These are phyloP conservation scores for Myioborus melanocephalus DNA, from an alignment of 2,797 vertebrate species.

Conservation along the genomic window DNA sequence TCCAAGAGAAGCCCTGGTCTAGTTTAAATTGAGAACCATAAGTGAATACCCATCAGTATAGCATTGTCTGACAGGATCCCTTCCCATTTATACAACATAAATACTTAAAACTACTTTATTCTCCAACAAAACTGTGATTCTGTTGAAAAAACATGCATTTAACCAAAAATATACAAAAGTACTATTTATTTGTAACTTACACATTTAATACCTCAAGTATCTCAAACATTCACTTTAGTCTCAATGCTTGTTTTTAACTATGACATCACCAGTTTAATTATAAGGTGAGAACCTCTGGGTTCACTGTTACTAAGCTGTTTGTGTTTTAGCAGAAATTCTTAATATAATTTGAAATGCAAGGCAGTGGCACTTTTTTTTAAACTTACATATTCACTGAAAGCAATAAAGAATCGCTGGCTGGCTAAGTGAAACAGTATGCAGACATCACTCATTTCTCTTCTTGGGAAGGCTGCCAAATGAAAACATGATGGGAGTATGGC, in stretches of 20 bases:
- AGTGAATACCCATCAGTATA: background rate
- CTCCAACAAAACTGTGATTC: background rate
- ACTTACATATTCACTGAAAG: slow-evolving; percentile 15
- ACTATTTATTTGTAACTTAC: background rate
- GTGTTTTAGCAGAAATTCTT: background rate
- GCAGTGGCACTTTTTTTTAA: background rate
- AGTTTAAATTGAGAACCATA: background rate
- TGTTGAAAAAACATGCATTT: background rate
- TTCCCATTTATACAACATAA: background rate
- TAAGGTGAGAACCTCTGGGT: background rate
- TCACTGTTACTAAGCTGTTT: background rate
- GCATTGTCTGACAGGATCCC: background rate
- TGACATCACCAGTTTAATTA: background rate
- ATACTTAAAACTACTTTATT: background rate
- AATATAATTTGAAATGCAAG: background rate
- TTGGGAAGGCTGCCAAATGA: slow-evolving; percentile 51
- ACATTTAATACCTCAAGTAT: background rate
- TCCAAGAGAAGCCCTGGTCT: background rate
- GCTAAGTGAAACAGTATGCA: slow-evolving; percentile 57
- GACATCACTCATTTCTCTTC: slow-evolving; percentile 40
- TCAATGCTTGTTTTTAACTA: background rate
- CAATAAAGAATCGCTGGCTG: background rate
- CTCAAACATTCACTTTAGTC: background rate
- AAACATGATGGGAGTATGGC: slow-evolving; percentile 43
- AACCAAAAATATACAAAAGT: background rate